Percentiles rank a stretch among this genome's conserved stretches.
Evolutionary conservation across 2,113 vertebrate species (phyloP).

Genomic region (Hippotragus niger): DNA sequence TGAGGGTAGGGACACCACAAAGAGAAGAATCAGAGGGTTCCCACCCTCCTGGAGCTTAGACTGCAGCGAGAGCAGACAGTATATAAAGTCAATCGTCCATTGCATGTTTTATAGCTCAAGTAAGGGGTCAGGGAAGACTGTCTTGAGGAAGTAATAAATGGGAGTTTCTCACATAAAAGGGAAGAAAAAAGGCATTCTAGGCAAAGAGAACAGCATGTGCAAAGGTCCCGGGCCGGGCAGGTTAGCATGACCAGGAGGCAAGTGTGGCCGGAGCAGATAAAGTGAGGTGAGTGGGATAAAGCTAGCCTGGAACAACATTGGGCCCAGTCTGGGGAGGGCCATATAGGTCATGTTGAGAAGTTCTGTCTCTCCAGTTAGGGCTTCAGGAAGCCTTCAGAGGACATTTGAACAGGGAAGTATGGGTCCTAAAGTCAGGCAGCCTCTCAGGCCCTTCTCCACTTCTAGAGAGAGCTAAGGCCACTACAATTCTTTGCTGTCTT

Average conservation of each 20-base stretch:
- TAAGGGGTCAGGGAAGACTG: neutral
- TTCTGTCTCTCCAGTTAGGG: neutral
- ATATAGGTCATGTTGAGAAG: neutral
- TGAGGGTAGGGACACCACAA: neutral
- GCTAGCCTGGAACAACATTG: accelerated
- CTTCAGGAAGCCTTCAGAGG: neutral
- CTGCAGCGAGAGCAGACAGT: neutral
- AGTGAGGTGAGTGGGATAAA: neutral
- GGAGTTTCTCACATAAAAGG: neutral
- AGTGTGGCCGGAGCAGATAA: neutral
- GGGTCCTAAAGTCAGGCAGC: neutral
- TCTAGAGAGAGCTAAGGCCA: neutral
- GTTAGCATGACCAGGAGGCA: neutral
- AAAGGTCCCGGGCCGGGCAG: neutral
- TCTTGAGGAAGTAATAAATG: neutral
- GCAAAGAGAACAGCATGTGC: neutral
- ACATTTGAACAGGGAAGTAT: neutral
- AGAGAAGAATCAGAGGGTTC: neutral
- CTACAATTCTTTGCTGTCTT: neutral
- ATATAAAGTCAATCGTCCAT: neutral
- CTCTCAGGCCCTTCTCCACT: neutral
- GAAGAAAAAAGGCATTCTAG: neutral
- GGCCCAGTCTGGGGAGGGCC: too few relatives aligned
- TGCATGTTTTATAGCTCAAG: neutral
- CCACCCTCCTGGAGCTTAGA: neutral